Evolutionary conservation across 2,113 vertebrate genomes (phyloP).

Genomic region (Calidris pygmaea): DNA sequence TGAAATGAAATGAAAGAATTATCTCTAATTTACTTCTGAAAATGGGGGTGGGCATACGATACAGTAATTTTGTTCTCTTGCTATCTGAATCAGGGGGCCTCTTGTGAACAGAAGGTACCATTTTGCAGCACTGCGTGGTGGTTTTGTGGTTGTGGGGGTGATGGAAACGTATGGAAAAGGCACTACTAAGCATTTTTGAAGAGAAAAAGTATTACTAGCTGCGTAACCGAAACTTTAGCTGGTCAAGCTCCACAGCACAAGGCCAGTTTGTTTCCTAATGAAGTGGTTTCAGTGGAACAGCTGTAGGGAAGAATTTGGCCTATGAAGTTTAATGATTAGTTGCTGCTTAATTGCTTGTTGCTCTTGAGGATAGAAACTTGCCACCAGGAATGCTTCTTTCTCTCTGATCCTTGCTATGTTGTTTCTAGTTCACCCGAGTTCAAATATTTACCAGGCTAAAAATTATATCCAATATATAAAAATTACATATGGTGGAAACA

Average conservation of each 20-base stretch:
- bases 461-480: background rate
- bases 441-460: background rate
- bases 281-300: background rate
- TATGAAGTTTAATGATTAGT: slow-evolving; percentile 34
- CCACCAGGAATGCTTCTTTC: background rate
- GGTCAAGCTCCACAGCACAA: slow-evolving; percentile 19
- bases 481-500: background rate
- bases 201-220: background rate
- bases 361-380: background rate
- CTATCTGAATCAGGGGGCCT: background rate
- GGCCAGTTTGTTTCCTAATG: slow-evolving; percentile 12
- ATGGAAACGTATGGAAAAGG: background rate
- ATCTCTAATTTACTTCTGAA: slow-evolving; percentile 28
- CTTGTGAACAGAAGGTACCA: slow-evolving; percentile 5
- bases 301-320: slow-evolving; percentile 17
- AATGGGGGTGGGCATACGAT: background rate
- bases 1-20: slow-evolving; percentile 3
- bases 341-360: slow-evolving; percentile 1
- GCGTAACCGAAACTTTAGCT: background rate
- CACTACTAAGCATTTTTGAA: slow-evolving; percentile 2
- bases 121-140: slow-evolving; percentile 3
- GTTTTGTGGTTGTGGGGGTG: slow-evolving; percentile 39
- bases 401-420: background rate
- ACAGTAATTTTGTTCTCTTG: background rate
- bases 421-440: background rate